These are phyloP conservation scores for Pinctada fucata DNA, from an alignment of 2,888 invertebrate species.

Conservation along the genomic window DNA sequence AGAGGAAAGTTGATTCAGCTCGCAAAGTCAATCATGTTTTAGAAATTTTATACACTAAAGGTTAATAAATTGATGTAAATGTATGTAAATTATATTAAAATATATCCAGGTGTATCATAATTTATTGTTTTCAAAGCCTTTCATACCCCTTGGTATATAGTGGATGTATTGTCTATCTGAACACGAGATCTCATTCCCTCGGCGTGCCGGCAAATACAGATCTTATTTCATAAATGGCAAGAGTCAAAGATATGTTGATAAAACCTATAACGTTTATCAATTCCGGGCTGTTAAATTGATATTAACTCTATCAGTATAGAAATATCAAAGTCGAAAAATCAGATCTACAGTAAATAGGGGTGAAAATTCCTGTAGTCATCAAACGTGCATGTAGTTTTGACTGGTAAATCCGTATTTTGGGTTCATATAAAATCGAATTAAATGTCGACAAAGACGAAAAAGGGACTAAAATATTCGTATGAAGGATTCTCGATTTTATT, in stretches of 20 bases:
- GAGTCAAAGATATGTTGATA: constrained; percentile 10
- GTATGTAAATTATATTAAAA: constrained; percentile 30
- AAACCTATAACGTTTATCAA: constrained; percentile 3
- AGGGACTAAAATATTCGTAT: too few species aligned
- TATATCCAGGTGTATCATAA: constrained; percentile 33
- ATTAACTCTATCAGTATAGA: constrained; percentile 17
- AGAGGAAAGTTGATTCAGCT: background rate
- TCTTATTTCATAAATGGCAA: constrained; percentile 27
- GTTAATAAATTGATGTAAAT: constrained; percentile 17
- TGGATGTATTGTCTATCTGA: constrained; percentile 11
- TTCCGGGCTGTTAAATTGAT: constrained; percentile 25
- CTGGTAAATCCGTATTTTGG: too few species aligned
- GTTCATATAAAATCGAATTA: too few species aligned
- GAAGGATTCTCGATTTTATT: too few species aligned
- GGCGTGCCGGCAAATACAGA: background rate
- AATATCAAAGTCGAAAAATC: constrained; percentile 31
- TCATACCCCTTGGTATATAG: constrained; percentile 10
- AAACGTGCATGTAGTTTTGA: background rate
- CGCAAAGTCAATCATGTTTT: background rate
- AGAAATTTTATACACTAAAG: background rate
- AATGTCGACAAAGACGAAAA: too few species aligned
- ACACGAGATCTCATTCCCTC: constrained; percentile 6
- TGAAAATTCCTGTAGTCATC: constrained; percentile 2
- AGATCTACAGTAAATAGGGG: constrained; percentile 20
- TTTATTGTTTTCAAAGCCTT: constrained; percentile 25